Conservation (phyloP, 2,888 invertebrate species). For the Beris chalybata region DNA sequence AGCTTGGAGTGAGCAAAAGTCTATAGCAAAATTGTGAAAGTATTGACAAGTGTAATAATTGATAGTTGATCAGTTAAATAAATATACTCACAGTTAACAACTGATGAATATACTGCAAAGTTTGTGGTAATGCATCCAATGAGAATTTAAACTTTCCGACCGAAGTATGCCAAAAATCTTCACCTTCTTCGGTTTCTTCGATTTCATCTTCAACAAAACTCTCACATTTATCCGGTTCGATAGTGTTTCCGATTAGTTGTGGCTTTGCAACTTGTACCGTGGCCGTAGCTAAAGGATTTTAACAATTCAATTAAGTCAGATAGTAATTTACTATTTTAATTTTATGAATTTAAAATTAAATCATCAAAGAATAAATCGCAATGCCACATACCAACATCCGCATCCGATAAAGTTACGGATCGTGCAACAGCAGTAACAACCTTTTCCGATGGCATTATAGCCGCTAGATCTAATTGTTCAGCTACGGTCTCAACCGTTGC, state of each 20-base stretch:
- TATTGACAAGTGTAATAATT: too few relatives aligned
- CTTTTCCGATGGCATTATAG: slow-evolving; percentile 77
- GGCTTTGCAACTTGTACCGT: slow-evolving; percentile 75
- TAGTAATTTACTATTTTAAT: slow-evolving; percentile 30
- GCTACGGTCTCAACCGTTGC: slow-evolving; percentile 94
- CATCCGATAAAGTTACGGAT: slow-evolving; percentile 84
- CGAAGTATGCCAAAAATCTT: slow-evolving; percentile 90
- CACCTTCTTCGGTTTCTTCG: slow-evolving; percentile 69
- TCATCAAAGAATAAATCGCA: slow-evolving; percentile 28
- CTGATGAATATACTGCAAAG: slow-evolving; percentile 91
- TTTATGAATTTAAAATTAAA: slow-evolving; percentile 11
- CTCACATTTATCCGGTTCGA: slow-evolving; percentile 61
- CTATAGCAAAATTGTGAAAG: too few relatives aligned
- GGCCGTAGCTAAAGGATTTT: slow-evolving; percentile 60
- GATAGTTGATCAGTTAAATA: too few relatives aligned
- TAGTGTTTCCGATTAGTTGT: slow-evolving; percentile 69
- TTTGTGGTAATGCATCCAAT: slow-evolving; percentile 86
- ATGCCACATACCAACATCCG: slow-evolving; percentile 75
- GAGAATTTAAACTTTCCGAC: slow-evolving; percentile 91
- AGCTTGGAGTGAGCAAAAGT: too few relatives aligned
- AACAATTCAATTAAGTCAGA: background rate
- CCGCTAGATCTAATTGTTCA: slow-evolving; percentile 86
- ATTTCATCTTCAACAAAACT: slow-evolving; percentile 68
- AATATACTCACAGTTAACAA: slow-evolving; percentile 65
- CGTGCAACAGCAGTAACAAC: slow-evolving; percentile 80